These are phyloP conservation scores for Halcyon malimbica DNA, from an alignment of 2,113 vertebrate species.

Conservation along the genomic window DNA sequence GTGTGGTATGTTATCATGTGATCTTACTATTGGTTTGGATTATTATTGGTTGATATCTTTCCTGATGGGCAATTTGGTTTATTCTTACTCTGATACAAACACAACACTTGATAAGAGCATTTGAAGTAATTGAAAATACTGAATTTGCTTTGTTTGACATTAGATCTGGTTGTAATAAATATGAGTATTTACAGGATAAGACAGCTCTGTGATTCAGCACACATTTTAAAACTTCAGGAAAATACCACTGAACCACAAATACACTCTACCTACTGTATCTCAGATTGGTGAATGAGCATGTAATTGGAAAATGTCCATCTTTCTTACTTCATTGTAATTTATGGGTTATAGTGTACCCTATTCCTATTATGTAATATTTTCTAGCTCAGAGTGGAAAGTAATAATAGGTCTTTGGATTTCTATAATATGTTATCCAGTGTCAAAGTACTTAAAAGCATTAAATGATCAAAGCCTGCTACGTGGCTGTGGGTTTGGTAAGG, in stretches of 20 bases:
- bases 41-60: background rate
- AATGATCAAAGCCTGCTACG: background rate
- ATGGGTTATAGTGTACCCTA: background rate
- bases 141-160: background rate
- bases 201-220: background rate
- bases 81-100: background rate
- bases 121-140: background rate
- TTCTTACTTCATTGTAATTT: background rate
- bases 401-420: background rate
- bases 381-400: background rate
- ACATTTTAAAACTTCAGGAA: background rate
- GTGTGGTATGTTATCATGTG: background rate
- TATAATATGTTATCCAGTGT: background rate
- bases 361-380: background rate
- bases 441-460: background rate
- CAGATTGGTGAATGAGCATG: background rate
- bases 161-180: background rate
- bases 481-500: background rate
- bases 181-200: background rate
- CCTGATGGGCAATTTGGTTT: background rate
- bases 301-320: background rate
- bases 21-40: background rate
- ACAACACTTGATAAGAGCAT: background rate
- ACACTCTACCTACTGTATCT: background rate
- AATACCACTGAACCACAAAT: background rate